Conservation (phyloP, 2,888 invertebrate species). For the Hermaeophaga mercurialis region DNA sequence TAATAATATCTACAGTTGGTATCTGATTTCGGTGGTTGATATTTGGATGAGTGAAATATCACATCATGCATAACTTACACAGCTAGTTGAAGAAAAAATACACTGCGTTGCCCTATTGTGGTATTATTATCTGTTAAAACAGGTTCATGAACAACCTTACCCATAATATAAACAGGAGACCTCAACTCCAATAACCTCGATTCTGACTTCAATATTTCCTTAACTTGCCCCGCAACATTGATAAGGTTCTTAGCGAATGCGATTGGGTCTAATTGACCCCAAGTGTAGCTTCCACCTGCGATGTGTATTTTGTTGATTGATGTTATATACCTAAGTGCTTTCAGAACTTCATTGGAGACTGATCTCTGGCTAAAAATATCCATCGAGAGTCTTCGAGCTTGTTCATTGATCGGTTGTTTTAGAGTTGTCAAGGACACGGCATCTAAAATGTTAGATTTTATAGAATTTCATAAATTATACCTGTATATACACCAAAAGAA, state of each 20-base stretch:
- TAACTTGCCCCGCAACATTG: conserved; percentile 59
- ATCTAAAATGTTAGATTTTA: conserved; percentile 35
- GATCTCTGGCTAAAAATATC: conserved; percentile 63
- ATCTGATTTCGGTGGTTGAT: too few species aligned
- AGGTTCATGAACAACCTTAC: too few species aligned
- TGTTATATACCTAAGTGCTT: conserved; percentile 50
- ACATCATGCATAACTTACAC: too few species aligned
- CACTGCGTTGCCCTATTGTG: too few species aligned
- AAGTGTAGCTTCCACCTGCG: conserved; percentile 41
- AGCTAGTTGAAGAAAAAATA: too few species aligned
- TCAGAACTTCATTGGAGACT: conserved; percentile 64
- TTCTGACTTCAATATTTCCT: conserved; percentile 60
- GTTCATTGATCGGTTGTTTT: conserved; percentile 42
- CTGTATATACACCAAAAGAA: too few species aligned
- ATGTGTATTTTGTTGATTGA: conserved; percentile 39
- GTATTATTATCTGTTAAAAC: too few species aligned
- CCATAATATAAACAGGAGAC: conserved; percentile 65
- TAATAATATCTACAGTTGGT: too few species aligned
- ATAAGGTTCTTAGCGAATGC: conserved; percentile 60
- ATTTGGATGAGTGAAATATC: too few species aligned
- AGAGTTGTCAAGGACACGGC: conserved; percentile 47
- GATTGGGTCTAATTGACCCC: conserved; percentile 52
- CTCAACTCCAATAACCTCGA: conserved; percentile 60
- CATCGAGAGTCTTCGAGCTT: conserved; percentile 50
- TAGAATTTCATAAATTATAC: background rate